Percentiles rank a stretch among this genome's conserved stretches.
phyloP scores from a whole-genome alignment of 2,888 invertebrate genomes.

The Papilio protenor region DNA sequence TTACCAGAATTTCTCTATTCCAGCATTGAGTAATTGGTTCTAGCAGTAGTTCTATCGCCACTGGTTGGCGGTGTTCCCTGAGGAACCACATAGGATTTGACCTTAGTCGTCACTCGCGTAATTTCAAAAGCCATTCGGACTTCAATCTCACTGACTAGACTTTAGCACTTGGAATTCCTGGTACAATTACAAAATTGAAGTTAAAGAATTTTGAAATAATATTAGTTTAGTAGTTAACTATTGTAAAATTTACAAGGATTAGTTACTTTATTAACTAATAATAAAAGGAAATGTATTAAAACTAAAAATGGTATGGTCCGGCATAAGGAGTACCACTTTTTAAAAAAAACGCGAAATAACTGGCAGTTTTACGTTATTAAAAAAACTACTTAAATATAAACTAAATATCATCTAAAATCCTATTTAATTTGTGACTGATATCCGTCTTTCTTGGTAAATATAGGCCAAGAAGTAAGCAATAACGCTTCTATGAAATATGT shows the following conservation, averaged over 20 bases:
- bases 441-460: conserved; percentile 19
- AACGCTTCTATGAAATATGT: conserved; percentile 22
- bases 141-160: conserved; percentile 13
- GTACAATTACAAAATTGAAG: not conserved
- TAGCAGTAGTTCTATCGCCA: conserved; percentile 2
- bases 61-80: not conserved
- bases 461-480: conserved; percentile 27
- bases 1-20: not conserved
- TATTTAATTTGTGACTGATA: conserved; percentile 3
- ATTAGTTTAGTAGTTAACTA: too few species aligned
- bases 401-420: not conserved
- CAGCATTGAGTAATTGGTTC: conserved; percentile 14
- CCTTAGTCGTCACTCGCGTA: conserved; percentile 12
- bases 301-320: too few species aligned
- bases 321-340: too few species aligned
- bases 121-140: conserved; percentile 16
- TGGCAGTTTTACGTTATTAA: too few species aligned
- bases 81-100: conserved; percentile 21
- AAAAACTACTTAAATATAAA: not conserved
- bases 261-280: too few species aligned
- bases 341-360: too few species aligned
- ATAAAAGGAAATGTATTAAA: too few species aligned
- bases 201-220: not conserved
- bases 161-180: not conserved
- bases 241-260: too few species aligned